These are phyloP conservation scores for Aplodontia rufa DNA, from an alignment of 2,113 vertebrate species.

Conservation along the genomic window DNA sequence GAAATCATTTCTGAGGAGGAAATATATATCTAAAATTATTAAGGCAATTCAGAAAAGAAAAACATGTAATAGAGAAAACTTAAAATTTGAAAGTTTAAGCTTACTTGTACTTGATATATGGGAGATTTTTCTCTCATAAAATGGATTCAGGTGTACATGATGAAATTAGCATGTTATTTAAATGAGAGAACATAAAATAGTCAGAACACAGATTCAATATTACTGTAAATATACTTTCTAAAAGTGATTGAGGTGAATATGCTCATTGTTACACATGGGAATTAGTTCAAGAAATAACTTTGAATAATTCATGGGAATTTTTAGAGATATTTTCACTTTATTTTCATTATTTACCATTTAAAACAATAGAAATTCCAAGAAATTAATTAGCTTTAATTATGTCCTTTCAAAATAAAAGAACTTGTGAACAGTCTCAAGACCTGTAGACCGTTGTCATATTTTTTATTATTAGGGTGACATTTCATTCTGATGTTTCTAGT, in stretches of 20 bases:
- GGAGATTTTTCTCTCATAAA: neutral
- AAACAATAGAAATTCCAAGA: neutral
- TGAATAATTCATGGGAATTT: neutral
- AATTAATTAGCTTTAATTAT: neutral
- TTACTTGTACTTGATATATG: neutral
- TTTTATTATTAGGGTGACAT: neutral
- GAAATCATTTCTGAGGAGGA: slow-evolving; percentile 49
- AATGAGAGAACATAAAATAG: neutral
- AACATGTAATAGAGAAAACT: neutral
- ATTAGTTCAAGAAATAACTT: neutral
- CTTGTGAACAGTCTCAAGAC: neutral
- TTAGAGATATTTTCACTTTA: neutral
- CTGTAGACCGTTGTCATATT: neutral
- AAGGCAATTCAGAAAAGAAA: slow-evolving; percentile 5
- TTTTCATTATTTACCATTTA: neutral
- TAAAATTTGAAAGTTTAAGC: neutral
- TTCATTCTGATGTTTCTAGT: neutral
- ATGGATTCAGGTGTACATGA: neutral
- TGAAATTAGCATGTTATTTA: slow-evolving; percentile 4
- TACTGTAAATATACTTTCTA: neutral
- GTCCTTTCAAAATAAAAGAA: neutral
- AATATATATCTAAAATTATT: slow-evolving; percentile 26
- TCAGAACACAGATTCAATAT: neutral
- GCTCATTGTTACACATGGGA: neutral
- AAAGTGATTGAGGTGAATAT: neutral